Base-by-base conservation (phyloP, 1,140 invertebrate genomes). In the Drosophila willistoni region DNA sequence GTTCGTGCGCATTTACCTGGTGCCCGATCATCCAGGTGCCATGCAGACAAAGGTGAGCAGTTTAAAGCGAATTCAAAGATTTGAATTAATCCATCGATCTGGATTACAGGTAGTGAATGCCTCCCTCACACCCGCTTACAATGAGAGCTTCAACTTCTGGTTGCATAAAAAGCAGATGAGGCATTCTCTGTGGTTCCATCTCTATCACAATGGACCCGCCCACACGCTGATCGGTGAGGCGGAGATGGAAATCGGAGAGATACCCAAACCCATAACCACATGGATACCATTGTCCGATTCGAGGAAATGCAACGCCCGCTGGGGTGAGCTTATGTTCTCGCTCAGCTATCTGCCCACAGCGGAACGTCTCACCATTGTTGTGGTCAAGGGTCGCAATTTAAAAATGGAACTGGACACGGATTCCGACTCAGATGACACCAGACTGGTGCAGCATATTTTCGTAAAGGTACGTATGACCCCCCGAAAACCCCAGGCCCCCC, bases 251-350 rank as follows among this genome's bases (percentile, higher is more conserved):
- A 91, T 94, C n/a, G 92, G 91, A 7, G 93, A 93, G 41, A 79
- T 92, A 51, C 81, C 91, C 3, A 81, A 92, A 5, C 92, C 93
- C 14, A 92, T 93, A 3, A 94, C 94, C 33, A 94, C 93, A 0
- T 94, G 94, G 93, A 89, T 94, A 47, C 91, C 93, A 0, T 77
- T 94, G 3, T 90, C 92, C 10, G 92, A 93, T 44, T 93, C 93
- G 7, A 79, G 92, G 51, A 92, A 94, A 89, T 94, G 94, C 57
- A 94, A 94, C 71, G 94, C 94, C 12, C 93, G 94, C 59, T 93
- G 95, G 42, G 96, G 95, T 1, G 96, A 97, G 90, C 87, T 97
- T 44, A 96, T 97, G 95, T 95, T 97, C 79, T 97, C 96, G 0
- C 92, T 97, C 1, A 96, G 95, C 72, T 97, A 96, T 87, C 93